A percentile compares a stretch with the other conserved stretches of the same genome.
Evolutionary conservation across 1,140 invertebrate genomes (phyloP).

Genomic region (Antheraea pernyi): DNA sequence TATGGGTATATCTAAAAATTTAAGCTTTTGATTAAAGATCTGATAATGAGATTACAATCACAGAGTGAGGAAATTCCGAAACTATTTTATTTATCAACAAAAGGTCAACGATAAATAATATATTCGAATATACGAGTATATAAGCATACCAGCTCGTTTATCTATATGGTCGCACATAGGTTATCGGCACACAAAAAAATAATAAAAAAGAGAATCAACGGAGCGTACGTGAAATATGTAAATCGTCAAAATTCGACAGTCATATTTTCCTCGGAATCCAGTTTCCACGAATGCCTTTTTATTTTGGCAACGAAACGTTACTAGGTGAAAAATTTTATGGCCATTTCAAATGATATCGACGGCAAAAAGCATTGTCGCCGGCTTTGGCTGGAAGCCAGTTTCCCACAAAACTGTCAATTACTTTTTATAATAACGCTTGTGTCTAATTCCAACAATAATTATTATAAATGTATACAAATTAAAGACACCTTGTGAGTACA

Average conservation of each 20-base stretch:
- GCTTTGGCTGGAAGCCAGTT: conserved; percentile 36
- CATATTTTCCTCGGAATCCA: conserved; percentile 15
- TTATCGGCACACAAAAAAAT: neutral
- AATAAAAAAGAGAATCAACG: neutral
- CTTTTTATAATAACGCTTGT: conserved; percentile 1
- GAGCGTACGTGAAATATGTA: conserved; percentile 15
- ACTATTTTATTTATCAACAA: neutral
- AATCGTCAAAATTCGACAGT: conserved; percentile 22
- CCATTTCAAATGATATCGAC: conserved; percentile 22
- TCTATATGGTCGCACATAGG: neutral
- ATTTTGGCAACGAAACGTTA: conserved; percentile 11
- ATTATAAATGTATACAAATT: neutral
- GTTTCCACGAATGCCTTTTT: conserved; percentile 9
- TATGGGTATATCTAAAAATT: too few relatives aligned
- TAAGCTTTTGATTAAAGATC: too few relatives aligned
- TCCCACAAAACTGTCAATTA: conserved; percentile 29
- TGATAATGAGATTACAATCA: too few relatives aligned
- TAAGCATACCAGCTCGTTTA: neutral
- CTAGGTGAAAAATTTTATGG: conserved; percentile 15
- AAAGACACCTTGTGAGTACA: neutral
- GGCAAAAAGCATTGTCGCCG: conserved; percentile 37
- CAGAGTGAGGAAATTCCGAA: neutral
- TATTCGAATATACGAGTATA: neutral
- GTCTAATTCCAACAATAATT: neutral
- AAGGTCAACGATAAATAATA: neutral